Evolutionary conservation across 2,797 vertebrate species (phyloP), one percentile per base, ranked within the genome.

Genomic region (Pampus argenteus): DNA sequence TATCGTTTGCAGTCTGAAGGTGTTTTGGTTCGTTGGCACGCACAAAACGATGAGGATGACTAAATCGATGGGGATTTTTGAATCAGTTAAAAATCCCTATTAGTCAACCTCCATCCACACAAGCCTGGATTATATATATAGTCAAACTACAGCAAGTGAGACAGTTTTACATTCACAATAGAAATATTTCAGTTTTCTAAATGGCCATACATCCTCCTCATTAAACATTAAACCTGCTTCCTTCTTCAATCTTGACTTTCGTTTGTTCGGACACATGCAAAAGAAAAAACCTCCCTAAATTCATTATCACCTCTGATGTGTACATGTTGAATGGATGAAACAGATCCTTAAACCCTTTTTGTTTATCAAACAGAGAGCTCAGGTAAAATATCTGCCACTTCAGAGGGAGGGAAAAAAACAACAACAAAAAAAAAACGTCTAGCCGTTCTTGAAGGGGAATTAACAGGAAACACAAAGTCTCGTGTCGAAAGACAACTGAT

Each of bases 291-390:
- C n/a, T 36, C n/a, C 13, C 20, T 47, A 56, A 63, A 79, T 74
- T 65, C 71, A 78, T 81, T 81, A 80, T 74, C 84, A 81, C 68
- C 75, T 84, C 49, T 56, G 58, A 69, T 69, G 71, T 85, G 76
- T 80, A 68, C 52, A 81, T 67, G 85, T 67, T 78, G 74, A 77
- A 67, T 42, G 71, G 66, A 80, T 89, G 83, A 90, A 88, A 91
- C 73, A 26, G 78, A 91, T 87, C 85, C 80, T 86, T 82, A 58
- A 89, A 72, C 65, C 69, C 66, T 55, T 78, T 74, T 78, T 93
- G 91, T 91, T 93, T 92, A 91, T 90, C 74, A 89, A 93, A 92
- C 90, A 93, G 67, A 80, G 60, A 70, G 77, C 64, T 36, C 20
- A 78, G 6, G 77, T 76, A 72, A 87, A 84, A 92, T 82, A 88